These are phyloP conservation scores for Alethe castanea DNA, from an alignment of 2,113 vertebrate species.

Conservation along the genomic window DNA sequence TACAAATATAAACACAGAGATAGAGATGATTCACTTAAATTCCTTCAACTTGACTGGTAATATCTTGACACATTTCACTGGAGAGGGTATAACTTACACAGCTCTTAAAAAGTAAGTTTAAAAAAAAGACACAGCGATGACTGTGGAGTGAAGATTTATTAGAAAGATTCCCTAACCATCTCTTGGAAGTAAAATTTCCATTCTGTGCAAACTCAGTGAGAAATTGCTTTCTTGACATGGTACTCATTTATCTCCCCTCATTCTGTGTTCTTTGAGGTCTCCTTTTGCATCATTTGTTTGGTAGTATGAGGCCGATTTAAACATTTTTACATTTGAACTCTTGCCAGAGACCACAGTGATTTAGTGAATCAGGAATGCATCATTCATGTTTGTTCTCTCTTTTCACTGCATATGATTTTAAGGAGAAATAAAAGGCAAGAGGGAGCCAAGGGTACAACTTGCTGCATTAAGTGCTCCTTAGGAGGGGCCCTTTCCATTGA, in stretches of 20 bases:
- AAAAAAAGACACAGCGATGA: constrained; percentile 25
- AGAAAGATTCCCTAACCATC: constrained; percentile 24
- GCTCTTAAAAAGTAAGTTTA: constrained; percentile 14
- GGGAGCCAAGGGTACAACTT: neutral
- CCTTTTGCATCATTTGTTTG: constrained; percentile 37
- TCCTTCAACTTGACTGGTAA: constrained; percentile 15
- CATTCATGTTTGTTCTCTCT: constrained; percentile 27
- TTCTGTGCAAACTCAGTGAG: constrained; percentile 42
- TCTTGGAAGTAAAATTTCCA: constrained; percentile 51
- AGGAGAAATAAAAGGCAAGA: constrained; percentile 47
- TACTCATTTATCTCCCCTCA: constrained; percentile 36
- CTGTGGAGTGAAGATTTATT: constrained; percentile 46
- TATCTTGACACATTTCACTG: constrained; percentile 44
- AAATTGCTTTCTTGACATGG: constrained; percentile 46
- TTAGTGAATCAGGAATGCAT: constrained; percentile 44
- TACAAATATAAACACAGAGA: neutral
- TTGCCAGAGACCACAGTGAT: constrained; percentile 22
- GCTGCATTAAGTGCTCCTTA: neutral
- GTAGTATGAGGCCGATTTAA: neutral
- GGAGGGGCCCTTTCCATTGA: neutral
- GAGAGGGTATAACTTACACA: constrained; percentile 1
- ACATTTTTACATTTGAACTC: constrained; percentile 39
- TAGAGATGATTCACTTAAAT: constrained; percentile 38
- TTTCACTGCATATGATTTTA: constrained; percentile 32
- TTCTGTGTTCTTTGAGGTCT: constrained; percentile 24